Evolutionary conservation across 2,888 invertebrate species (phyloP), one percentile per base, ranked within the genome.

Genomic region (Calameuta idolon): DNA sequence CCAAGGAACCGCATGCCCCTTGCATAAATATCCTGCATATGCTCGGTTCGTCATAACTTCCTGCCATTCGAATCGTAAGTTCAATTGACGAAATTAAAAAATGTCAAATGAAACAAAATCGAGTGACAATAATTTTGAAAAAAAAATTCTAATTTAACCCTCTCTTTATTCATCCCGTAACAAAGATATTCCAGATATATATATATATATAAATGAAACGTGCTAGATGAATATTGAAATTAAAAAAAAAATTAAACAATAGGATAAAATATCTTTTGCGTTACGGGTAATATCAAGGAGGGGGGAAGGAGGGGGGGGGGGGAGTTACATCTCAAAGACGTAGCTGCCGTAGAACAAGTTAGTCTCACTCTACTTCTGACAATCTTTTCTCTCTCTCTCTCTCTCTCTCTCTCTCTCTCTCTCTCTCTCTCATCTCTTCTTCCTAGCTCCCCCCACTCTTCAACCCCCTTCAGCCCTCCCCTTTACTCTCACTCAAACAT

Each of bases 1-100:
- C 80, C 83, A 84, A 82, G 81, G 82, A 86, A 85, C 82, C 81
- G 80, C 81, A 81, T 80, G 82, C 80, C 82, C 82, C 80, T 81
- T 81, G 85, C 85, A 86, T 84, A 86, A 86, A 87, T 86, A 85
- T 85, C 75, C 79, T 71, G 77, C 34, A 37, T 30, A 86, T 82
- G 83, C 79, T 83, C 81, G 78, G 83, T 77, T 87, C 83, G 82
- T 76, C 81, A 76, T 85, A 86, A 86, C 83, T 85, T 77, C 76
- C 77, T 79, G 35, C 75, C 75, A 55, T 55, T 9, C 23, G 15
- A 55, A 79, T 84, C 83, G 82, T 83, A 82, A 75, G 83, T 85
- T 83, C 83, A 84, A 81, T 85, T 83, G 83, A 83, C 82, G 78
- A 83, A 81, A 82, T 85, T 82, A 76, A 82, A 23, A 55, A 55